These are phyloP conservation scores for Aix galericulata DNA, from an alignment of 2,113 vertebrate species.

Conservation along the genomic window DNA sequence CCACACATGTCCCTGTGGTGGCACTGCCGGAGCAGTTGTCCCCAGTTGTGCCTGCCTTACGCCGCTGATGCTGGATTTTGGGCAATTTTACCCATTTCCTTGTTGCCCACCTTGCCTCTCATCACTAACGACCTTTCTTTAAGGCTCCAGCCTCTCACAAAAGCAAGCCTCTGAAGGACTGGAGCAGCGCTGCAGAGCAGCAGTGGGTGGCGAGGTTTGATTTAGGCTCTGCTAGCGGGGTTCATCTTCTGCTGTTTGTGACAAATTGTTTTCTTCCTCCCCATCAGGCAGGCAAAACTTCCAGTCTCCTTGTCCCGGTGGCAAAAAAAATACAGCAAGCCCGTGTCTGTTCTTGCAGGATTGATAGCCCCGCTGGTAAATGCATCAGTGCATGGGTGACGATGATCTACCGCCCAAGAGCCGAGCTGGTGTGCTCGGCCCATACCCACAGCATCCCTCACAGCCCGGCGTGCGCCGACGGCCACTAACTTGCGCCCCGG, in stretches of 20 bases:
- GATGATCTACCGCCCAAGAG: conserved; percentile 29
- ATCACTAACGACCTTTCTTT: background rate
- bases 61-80: background rate
- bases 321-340: conserved; percentile 37
- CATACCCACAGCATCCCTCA: conserved; percentile 11
- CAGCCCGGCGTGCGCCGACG: background rate
- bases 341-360: background rate
- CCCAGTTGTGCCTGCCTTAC: background rate
- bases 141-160: background rate
- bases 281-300: conserved; percentile 17
- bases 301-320: conserved; percentile 36
- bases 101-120: background rate
- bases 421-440: background rate
- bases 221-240: conserved; percentile 30
- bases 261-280: conserved; percentile 28
- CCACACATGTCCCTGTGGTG: fast-evolving
- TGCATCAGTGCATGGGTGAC: background rate
- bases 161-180: background rate
- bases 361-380: background rate
- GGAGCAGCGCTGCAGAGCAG: background rate
- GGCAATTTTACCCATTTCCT: background rate
- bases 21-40: background rate
- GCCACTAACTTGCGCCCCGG: background rate
- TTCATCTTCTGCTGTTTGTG: conserved; percentile 36
- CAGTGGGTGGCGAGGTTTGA: conserved; percentile 47